Base-by-base conservation (phyloP, 1,140 invertebrate species). In the Achroia grisella region DNA sequence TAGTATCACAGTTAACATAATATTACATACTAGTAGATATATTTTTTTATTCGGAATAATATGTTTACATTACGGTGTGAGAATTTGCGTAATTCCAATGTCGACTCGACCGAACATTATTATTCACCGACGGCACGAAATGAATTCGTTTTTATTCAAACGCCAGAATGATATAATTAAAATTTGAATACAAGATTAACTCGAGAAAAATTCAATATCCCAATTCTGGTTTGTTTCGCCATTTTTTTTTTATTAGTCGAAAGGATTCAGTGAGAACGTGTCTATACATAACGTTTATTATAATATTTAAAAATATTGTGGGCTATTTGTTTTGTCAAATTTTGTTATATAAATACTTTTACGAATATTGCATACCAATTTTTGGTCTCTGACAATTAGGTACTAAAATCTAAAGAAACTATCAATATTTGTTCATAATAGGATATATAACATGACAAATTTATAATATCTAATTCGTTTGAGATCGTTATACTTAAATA, bases 131-230 rank as follows among this genome's bases (percentile, higher is more conserved):
- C 65, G 60, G 62, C 52, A 50, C 58, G 52, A 73, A 79, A 82
- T 79, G 73, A 78, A 78, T 78, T 72, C 72, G 71, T 80, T 82
- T 82, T 79, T 78, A 79, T 82, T 82, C 73, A 79, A 82, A 82
- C 75, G 58, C 62, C 71, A 70, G 73, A 77, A 82, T 82, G 71
- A 77, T 77, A 78, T 79, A 78, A 78, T 82, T 82, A 78, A 82
- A 82, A 79, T 79, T 80, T 79, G 74, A 79, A 82, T 79, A 76
- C 74, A 76, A 79, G 72, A 79, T 78, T 82, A 79, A 71, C 65
- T 73, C 58, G 64, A 73, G 68, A 82, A 75, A 79, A 79, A 78
- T 73, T 65, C 65, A 66, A 67, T 70, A 67, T 61, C 62, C n/a
- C 54, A 66, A 75, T 75, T 70, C 59, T 14, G 43, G n/a, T 36